phyloP scores from a whole-genome alignment of 2,888 invertebrate species.

The Hipparchia sbordonii region DNA sequence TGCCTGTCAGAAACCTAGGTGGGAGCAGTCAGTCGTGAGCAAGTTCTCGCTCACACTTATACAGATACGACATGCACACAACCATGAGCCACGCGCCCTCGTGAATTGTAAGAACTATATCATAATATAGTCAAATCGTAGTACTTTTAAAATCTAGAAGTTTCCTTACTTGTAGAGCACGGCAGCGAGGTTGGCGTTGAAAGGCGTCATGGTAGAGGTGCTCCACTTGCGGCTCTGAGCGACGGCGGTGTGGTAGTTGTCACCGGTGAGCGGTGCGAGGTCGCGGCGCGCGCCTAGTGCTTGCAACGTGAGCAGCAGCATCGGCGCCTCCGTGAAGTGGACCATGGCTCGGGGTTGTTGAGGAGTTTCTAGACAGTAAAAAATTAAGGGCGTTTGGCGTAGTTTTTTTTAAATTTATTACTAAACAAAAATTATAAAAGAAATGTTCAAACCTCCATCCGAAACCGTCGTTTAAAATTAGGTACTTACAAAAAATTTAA shows the following conservation, averaged over 20 bases:
- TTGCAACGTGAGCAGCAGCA: constrained; percentile 83
- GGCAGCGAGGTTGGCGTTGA: constrained; percentile 88
- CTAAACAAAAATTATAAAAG: no score
- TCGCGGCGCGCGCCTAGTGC: constrained; percentile 86
- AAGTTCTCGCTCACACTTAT: no score
- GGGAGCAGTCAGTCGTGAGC: no score
- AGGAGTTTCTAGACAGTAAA: constrained; percentile 50
- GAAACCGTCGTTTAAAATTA: no score
- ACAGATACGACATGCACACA: no score
- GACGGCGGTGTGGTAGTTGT: constrained; percentile 82
- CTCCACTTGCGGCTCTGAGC: constrained; percentile 85
- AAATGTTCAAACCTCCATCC: no score
- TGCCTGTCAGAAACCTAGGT: no score
- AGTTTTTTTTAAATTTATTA: no score
- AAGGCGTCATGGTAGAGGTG: constrained; percentile 86
- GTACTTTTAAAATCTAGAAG: neutral
- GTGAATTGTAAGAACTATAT: no score
- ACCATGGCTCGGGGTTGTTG: constrained; percentile 85
- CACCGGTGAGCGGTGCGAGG: constrained; percentile 81
- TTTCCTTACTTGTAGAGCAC: constrained; percentile 86
- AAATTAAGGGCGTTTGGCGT: neutral
- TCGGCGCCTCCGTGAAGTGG: constrained; percentile 86
- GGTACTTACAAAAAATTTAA: no score
- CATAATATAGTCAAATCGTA: no score
- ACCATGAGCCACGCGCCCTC: no score